phyloP scores from a whole-genome alignment of 2,797 vertebrate genomes.

The Capromys pilorides region DNA sequence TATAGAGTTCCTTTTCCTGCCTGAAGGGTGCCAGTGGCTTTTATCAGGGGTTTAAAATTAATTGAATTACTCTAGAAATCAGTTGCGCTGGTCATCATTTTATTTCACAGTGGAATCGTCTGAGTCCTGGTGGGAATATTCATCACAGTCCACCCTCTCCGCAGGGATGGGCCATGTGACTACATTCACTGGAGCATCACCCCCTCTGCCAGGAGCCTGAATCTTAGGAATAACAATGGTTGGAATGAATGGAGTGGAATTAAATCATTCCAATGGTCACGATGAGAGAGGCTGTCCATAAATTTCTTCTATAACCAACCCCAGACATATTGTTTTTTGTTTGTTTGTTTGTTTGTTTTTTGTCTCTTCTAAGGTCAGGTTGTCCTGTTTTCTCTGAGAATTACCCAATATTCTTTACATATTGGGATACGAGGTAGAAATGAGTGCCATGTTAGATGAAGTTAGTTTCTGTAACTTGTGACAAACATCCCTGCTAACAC shows the following conservation, averaged over 20 bases:
- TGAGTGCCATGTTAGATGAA: not conserved
- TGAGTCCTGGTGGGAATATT: not conserved
- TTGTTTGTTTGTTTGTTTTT: no score
- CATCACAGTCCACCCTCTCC: not conserved
- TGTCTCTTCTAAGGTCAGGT: not conserved
- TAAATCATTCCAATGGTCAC: not conserved
- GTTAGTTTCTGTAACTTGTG: conserved; percentile 14
- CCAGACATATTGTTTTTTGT: not conserved
- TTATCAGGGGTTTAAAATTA: not conserved
- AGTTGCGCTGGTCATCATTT: not conserved
- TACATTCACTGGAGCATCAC: not conserved
- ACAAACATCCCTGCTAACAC: not conserved
- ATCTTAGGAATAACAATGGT: not conserved
- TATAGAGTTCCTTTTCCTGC: not conserved
- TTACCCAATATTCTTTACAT: not conserved
- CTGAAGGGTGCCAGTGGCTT: not conserved
- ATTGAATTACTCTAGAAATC: not conserved
- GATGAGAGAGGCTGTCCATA: not conserved
- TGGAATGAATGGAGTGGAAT: not conserved
- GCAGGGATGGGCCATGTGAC: not conserved
- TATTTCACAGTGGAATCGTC: not conserved
- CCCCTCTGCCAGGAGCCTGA: not conserved
- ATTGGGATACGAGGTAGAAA: not conserved
- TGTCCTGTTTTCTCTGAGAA: not conserved
- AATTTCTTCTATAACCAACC: not conserved